These are phyloP conservation scores for Drosophila trapezifrons DNA, from an alignment of 1,140 invertebrate species.

Conservation along the genomic window DNA sequence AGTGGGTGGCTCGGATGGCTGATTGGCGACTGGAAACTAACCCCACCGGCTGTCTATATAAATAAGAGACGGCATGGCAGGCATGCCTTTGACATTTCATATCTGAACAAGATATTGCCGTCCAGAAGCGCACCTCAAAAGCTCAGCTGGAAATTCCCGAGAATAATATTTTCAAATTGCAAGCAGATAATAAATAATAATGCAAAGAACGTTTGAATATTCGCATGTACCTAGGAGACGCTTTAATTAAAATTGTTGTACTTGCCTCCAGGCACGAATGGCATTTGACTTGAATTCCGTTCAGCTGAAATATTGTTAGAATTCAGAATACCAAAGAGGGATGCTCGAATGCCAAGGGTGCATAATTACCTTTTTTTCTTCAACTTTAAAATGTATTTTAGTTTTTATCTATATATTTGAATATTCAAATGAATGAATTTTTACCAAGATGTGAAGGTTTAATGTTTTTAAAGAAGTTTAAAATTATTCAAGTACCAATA, in stretches of 20 bases:
- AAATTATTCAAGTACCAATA: background rate
- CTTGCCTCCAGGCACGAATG: background rate
- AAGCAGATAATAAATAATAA: too few relatives aligned
- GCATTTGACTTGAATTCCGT: conserved; percentile 7
- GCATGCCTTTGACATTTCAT: conserved; percentile 77
- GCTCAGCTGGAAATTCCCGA: conserved; percentile 35
- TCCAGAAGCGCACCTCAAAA: conserved; percentile 17
- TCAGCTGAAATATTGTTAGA: background rate
- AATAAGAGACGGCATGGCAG: conserved; percentile 65
- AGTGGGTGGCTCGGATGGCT: conserved; percentile 14
- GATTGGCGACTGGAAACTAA: conserved; percentile 64
- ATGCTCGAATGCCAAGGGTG: background rate
- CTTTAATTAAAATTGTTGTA: conserved; percentile 26
- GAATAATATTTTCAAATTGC: conserved; percentile 25
- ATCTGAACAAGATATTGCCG: conserved; percentile 42
- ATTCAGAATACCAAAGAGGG: background rate
- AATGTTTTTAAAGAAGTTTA: too few relatives aligned
- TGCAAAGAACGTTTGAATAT: background rate
- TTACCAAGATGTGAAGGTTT: background rate
- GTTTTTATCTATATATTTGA: background rate
- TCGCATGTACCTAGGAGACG: conserved; percentile 4
- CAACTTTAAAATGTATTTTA: background rate
- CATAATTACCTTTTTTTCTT: background rate
- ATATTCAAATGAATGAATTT: background rate
- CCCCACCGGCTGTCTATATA: conserved; percentile 68